Percentiles rank a stretch among this genome's conserved stretches.
phyloP scores from a whole-genome alignment of 1,140 invertebrate genomes.

The Zaprionus camerounensis region DNA sequence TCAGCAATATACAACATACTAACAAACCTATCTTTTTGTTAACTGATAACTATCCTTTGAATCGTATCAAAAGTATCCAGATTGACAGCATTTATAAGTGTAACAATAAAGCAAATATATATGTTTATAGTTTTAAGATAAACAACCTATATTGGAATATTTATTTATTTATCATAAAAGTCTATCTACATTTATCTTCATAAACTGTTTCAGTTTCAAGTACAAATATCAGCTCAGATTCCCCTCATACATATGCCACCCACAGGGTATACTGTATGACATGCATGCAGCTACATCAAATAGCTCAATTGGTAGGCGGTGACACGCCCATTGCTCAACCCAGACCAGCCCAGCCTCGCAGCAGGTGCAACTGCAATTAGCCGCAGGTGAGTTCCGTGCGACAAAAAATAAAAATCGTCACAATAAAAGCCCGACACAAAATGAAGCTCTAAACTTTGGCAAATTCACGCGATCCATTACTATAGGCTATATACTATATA shows the following conservation, averaged over 20 bases:
- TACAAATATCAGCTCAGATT: background rate
- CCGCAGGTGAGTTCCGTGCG: constrained; percentile 28
- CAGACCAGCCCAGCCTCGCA: constrained; percentile 18
- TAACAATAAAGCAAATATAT: no score
- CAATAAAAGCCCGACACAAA: constrained; percentile 51
- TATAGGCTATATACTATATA: constrained; percentile 13
- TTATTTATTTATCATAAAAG: no score
- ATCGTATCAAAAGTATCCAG: no score
- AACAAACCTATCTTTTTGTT: no score
- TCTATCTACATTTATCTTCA: background rate
- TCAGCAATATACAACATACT: no score
- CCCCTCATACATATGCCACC: background rate
- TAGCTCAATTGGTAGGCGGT: constrained; percentile 56
- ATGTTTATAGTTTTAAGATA: no score
- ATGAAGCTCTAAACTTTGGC: constrained; percentile 81
- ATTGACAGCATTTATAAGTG: no score
- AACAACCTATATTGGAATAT: no score
- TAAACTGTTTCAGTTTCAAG: background rate
- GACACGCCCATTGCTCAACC: constrained; percentile 53
- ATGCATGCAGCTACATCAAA: constrained; percentile 39
- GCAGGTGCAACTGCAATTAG: constrained; percentile 74
- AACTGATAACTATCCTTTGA: no score
- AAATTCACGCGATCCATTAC: constrained; percentile 78
- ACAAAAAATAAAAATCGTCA: constrained; percentile 46
- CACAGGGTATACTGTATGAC: constrained; percentile 23